A percentile compares a stretch with the other conserved stretches of the same genome.
Conservation (phyloP, 2,797 vertebrate species). For the Amniataba percoides region DNA sequence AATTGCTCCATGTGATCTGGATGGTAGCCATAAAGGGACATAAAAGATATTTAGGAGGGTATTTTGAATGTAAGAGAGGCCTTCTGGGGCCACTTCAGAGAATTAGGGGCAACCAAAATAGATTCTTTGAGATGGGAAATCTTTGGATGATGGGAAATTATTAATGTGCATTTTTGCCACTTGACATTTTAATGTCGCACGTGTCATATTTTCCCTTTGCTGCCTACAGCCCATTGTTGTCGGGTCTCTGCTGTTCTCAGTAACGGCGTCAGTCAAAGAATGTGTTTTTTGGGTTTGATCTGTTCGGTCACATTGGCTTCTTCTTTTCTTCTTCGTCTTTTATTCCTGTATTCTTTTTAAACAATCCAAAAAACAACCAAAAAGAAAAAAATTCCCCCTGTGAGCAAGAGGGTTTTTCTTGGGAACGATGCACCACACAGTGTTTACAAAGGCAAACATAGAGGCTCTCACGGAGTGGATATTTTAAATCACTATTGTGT, state of each 20-base stretch:
- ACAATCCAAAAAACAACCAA: neutral
- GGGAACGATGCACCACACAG: neutral
- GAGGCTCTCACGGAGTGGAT: slow-evolving; percentile 1
- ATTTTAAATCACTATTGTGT: slow-evolving; percentile 3
- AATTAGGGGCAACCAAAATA: neutral
- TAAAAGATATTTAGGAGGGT: neutral
- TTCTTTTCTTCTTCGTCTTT: neutral
- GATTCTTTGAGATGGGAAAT: neutral
- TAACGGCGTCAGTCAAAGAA: neutral
- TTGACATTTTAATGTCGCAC: slow-evolving; percentile 19
- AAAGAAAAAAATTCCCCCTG: neutral
- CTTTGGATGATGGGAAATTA: no score
- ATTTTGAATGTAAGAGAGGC: neutral
- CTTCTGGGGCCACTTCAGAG: neutral
- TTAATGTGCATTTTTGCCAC: neutral
- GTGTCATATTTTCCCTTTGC: slow-evolving; percentile 8
- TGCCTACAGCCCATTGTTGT: slow-evolving; percentile 3
- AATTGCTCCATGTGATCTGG: neutral
- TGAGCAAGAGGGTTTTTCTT: neutral
- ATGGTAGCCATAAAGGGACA: neutral
- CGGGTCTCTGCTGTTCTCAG: neutral
- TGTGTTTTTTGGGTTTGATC: neutral
- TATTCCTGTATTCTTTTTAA: neutral
- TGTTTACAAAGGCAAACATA: slow-evolving; percentile 5
- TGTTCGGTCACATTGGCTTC: neutral